A percentile compares a stretch with the other conserved stretches of the same genome.
Conservation (phyloP, 2,797 vertebrate species). For the Anableps anableps region DNA sequence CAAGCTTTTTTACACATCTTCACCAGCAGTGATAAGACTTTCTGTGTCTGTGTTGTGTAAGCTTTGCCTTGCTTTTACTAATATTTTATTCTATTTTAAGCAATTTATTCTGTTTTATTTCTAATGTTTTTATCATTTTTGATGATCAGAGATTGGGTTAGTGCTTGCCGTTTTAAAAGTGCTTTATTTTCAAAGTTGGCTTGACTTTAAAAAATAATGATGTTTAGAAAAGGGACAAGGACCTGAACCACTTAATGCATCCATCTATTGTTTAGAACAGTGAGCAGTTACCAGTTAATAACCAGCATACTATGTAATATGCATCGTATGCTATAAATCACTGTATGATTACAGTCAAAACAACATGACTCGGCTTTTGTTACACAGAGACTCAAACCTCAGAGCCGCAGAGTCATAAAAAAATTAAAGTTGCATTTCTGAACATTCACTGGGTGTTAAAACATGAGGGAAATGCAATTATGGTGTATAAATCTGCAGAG, state of each 20-base stretch:
- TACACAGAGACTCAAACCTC: slow-evolving; percentile 2
- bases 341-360: slow-evolving; percentile 44
- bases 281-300: slow-evolving; percentile 33
- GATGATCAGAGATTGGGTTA: background rate
- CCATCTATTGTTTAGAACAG: slow-evolving; percentile 5
- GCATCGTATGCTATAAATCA: slow-evolving; percentile 45
- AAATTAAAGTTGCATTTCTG: background rate
- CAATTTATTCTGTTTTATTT: background rate
- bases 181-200: background rate
- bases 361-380: slow-evolving; percentile 31
- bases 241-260: slow-evolving; percentile 30
- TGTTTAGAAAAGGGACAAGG: slow-evolving; percentile 23
- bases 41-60: background rate
- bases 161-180: background rate
- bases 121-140: background rate
- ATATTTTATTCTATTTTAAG: background rate
- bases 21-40: background rate
- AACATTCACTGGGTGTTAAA: slow-evolving; percentile 4
- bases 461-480: background rate
- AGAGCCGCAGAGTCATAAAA: slow-evolving; percentile 8
- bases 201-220: slow-evolving; percentile 12
- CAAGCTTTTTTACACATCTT: background rate
- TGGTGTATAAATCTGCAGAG: background rate
- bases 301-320: slow-evolving; percentile 22
- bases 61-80: background rate